Evolutionary conservation across 2,888 invertebrate genomes (phyloP).

Genomic region (Torymus tubicola): DNA sequence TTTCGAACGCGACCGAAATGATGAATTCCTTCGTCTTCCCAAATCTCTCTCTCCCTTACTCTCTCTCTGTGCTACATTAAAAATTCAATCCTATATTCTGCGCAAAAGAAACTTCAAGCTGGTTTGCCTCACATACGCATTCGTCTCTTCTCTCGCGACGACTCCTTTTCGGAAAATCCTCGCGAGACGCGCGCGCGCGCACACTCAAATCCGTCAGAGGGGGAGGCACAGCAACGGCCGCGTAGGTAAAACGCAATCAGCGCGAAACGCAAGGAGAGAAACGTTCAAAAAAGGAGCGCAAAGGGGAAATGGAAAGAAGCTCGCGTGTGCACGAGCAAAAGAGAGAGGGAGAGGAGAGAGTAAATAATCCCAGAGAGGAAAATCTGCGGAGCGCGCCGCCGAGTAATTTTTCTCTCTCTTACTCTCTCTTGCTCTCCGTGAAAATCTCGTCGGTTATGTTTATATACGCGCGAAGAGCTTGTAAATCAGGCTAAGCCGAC

Average conservation of each 20-base stretch:
- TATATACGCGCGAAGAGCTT: constrained; percentile 18
- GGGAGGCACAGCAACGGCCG: not conserved
- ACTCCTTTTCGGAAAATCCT: no score
- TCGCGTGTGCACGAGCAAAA: not conserved
- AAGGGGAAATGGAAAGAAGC: no score
- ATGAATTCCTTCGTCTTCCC: no score
- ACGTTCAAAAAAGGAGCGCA: no score
- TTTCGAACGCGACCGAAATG: no score
- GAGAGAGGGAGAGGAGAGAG: not conserved
- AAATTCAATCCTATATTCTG: no score
- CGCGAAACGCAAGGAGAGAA: not conserved
- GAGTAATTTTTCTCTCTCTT: constrained; percentile 44
- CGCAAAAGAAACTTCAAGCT: no score
- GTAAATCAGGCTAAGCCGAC: constrained; percentile 47
- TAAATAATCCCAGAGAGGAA: constrained; percentile 36
- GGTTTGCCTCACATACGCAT: no score
- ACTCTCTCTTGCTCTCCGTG: not conserved
- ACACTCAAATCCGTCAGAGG: not conserved
- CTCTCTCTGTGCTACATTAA: no score
- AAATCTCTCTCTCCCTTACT: no score
- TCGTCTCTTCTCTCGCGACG: no score
- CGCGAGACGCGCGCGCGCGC: not conserved
- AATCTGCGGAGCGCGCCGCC: constrained; percentile 10
- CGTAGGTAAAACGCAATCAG: not conserved
- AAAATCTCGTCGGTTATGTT: constrained; percentile 28